Percentiles rank a stretch among this genome's conserved stretches.
phyloP scores from a whole-genome alignment of 2,113 vertebrate species.

The Seriola rivoliana region DNA sequence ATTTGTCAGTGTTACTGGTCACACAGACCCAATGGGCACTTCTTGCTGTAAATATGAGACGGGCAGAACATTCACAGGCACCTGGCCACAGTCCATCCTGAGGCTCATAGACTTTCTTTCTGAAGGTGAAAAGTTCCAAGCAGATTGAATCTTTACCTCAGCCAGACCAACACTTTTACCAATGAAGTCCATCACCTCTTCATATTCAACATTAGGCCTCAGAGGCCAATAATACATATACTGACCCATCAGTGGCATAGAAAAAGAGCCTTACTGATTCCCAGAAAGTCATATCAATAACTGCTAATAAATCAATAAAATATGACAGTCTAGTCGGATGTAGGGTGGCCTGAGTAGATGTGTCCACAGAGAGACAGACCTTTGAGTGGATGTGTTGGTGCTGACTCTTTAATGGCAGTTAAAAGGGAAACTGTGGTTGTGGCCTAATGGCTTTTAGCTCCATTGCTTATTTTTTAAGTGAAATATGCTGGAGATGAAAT shows the following conservation, averaged over 20 bases:
- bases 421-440: slow-evolving; percentile 52
- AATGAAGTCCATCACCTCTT: not conserved
- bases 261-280: not conserved
- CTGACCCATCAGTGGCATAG: not conserved
- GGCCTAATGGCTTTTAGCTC: slow-evolving; percentile 53
- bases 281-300: not conserved
- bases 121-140: not conserved
- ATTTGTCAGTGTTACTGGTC: too few relatives aligned
- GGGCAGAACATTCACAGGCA: too few relatives aligned
- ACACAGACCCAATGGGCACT: too few relatives aligned
- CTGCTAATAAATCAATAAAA: not conserved
- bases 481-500: slow-evolving; percentile 22
- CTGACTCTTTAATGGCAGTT: slow-evolving; percentile 42
- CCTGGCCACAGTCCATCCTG: not conserved
- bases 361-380: too few relatives aligned
- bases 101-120: not conserved
- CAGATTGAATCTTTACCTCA: not conserved
- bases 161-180: not conserved
- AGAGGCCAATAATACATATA: not conserved
- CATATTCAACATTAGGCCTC: not conserved
- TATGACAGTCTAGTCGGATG: not conserved
- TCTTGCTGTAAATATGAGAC: too few relatives aligned
- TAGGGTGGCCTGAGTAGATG: not conserved
- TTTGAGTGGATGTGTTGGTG: not conserved
- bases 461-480: slow-evolving; percentile 55